Percentiles rank a stretch among this genome's conserved stretches.
phyloP scores from a whole-genome alignment of 2,113 vertebrate genomes.

The Nestor notabilis region DNA sequence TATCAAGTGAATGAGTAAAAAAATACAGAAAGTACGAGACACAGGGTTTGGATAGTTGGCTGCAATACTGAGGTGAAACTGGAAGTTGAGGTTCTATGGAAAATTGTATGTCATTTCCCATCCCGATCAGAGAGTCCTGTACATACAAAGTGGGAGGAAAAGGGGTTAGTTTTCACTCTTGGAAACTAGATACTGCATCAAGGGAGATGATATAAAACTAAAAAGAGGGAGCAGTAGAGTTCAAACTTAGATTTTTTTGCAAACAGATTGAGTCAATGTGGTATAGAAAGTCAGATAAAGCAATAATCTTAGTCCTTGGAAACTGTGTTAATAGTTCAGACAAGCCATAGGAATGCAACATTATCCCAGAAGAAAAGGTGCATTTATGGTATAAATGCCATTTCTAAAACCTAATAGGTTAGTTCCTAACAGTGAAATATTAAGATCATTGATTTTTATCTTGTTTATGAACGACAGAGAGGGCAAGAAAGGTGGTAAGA shows the following conservation, averaged over 20 bases:
- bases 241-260: background rate
- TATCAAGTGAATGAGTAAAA: background rate
- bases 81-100: background rate
- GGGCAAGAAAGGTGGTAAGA: background rate
- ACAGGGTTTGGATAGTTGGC: background rate
- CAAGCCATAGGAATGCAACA: background rate
- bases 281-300: background rate
- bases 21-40: background rate
- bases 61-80: background rate
- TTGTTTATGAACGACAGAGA: background rate
- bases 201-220: background rate
- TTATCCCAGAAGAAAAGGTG: background rate
- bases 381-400: background rate
- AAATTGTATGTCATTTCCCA: background rate
- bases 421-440: background rate
- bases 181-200: background rate
- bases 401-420: background rate
- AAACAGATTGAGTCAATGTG: background rate
- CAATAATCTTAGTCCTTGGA: background rate
- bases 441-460: background rate
- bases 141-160: background rate
- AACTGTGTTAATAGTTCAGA: background rate
- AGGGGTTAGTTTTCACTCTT: background rate
- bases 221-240: background rate
- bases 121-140: background rate